A percentile compares a stretch with the other conserved stretches of the same genome.
Evolutionary conservation across 2,888 invertebrate species (phyloP).

Genomic region (Drosophila cognata): DNA sequence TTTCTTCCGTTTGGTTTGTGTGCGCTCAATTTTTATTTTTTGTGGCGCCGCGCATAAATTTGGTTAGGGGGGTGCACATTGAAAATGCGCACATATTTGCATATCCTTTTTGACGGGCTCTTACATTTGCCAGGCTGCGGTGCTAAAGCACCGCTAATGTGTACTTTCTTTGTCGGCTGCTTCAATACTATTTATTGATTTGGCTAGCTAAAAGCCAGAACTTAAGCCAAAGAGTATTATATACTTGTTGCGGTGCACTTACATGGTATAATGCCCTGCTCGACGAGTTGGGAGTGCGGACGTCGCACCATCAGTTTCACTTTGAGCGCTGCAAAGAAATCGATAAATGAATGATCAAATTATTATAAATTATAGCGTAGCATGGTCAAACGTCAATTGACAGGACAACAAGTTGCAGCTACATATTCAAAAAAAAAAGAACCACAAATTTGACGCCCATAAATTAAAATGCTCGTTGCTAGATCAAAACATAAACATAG

Average conservation of each 20-base stretch:
- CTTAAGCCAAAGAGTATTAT: neutral
- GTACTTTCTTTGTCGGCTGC: conserved; percentile 24
- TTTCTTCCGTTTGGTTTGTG: conserved; percentile 49
- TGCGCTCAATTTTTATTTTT: conserved; percentile 13
- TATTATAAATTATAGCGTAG: conserved; percentile 10
- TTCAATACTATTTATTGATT: conserved; percentile 53
- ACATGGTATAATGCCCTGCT: conserved; percentile 99
- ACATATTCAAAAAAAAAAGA: conserved; percentile 29
- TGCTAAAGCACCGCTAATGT: conserved; percentile 64
- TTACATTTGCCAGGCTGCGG: conserved; percentile 38
- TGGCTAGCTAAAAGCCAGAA: conserved; percentile 30
- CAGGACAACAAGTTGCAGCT: conserved; percentile 44
- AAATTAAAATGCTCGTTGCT: conserved; percentile 52
- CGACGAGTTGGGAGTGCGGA: conserved; percentile 97
- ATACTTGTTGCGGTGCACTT: conserved; percentile 87
- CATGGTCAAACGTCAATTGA: conserved; percentile 1
- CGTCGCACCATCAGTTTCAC: conserved; percentile 97
- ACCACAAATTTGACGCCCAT: conserved; percentile 48
- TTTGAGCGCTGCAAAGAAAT: conserved; percentile 92
- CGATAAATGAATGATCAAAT: conserved; percentile 6
- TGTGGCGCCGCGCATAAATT: conserved; percentile 54
- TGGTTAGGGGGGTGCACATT: conserved; percentile 40
- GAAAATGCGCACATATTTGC: conserved; percentile 73
- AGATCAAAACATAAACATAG: conserved; percentile 61
- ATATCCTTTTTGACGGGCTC: conserved; percentile 67